These are phyloP conservation scores for Propsilocerus akamusi DNA, from an alignment of 1,140 invertebrate species.

Conservation along the genomic window DNA sequence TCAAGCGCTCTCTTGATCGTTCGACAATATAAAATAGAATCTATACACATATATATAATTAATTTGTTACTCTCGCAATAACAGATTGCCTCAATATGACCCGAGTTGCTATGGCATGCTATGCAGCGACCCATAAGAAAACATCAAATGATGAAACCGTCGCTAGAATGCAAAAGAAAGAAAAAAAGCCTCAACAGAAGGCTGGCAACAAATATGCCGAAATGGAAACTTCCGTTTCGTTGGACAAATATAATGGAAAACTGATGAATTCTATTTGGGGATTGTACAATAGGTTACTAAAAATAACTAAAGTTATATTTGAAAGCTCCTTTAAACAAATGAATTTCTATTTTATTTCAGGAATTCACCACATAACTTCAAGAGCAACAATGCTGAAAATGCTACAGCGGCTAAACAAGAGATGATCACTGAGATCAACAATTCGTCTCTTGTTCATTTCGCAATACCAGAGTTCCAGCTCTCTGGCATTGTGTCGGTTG, in stretches of 20 bases:
- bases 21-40: no score
- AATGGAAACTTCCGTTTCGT: slow-evolving; percentile 15
- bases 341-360: no score
- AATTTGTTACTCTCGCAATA: no score
- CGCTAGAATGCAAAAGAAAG: background rate
- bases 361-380: background rate
- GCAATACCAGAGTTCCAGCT: background rate
- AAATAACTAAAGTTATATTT: no score
- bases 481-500: background rate
- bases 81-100: no score
- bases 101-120: background rate
- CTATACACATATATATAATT: no score
- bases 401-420: background rate
- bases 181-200: background rate
- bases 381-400: background rate
- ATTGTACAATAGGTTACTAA: slow-evolving; percentile 66
- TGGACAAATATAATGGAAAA: slow-evolving; percentile 64
- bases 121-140: slow-evolving; percentile 1
- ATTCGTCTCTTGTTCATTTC: background rate
- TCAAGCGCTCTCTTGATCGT: no score
- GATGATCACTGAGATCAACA: background rate
- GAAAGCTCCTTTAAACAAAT: no score
- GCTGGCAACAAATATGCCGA: background rate
- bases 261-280: slow-evolving; percentile 84
- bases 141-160: background rate